Conservation (phyloP, 2,888 invertebrate species). For the Synergus laeviventris region DNA sequence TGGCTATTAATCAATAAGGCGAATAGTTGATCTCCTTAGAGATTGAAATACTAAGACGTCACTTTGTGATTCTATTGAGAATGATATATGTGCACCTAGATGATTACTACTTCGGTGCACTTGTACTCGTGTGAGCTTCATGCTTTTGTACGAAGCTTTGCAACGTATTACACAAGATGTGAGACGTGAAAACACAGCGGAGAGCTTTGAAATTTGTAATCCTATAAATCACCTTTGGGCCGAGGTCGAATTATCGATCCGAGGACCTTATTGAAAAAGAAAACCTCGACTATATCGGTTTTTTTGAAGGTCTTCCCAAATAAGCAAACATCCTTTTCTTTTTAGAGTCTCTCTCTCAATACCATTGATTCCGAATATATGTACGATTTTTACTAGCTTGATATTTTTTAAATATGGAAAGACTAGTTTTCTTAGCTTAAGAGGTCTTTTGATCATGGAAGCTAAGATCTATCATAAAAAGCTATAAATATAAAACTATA, state of each 20-base stretch:
- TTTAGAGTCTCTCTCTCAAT: not conserved
- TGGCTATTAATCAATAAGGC: not conserved
- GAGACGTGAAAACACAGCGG: slow-evolving; percentile 35
- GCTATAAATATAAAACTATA: slow-evolving; percentile 8
- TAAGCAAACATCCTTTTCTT: not conserved
- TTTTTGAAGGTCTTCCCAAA: slow-evolving; percentile 31
- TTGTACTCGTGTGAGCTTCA: not conserved
- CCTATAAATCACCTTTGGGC: slow-evolving; percentile 58
- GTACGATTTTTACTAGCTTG: not conserved
- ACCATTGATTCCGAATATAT: not conserved
- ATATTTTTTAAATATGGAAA: not conserved
- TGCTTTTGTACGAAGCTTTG: slow-evolving; percentile 29
- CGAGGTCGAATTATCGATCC: slow-evolving; percentile 60
- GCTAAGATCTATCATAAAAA: slow-evolving; percentile 6
- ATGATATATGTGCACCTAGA: slow-evolving; percentile 29
- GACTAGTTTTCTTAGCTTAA: slow-evolving; percentile 1
- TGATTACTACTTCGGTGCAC: slow-evolving; percentile 28
- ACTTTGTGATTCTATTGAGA: not conserved
- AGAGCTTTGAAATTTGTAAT: slow-evolving; percentile 60
- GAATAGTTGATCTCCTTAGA: not conserved
- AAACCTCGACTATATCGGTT: not conserved
- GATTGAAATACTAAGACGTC: not conserved
- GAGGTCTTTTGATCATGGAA: not conserved
- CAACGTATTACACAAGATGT: slow-evolving; percentile 46
- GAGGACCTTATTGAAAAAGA: slow-evolving; percentile 10